Evolutionary conservation across 2,797 vertebrate genomes (phyloP).

Genomic region (Hypotaenidia philippensis): DNA sequence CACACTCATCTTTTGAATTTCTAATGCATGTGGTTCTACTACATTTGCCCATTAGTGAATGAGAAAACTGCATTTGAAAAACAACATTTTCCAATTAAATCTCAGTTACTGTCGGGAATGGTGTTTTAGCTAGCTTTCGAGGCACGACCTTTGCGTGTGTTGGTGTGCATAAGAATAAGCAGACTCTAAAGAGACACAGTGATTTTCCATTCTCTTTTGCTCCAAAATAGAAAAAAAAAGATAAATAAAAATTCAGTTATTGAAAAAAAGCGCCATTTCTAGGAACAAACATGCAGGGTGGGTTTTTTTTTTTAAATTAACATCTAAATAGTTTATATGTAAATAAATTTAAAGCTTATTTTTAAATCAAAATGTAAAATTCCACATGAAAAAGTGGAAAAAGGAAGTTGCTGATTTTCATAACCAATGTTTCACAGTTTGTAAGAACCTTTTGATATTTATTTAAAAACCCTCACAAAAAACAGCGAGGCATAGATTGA

Average conservation of each 20-base stretch:
- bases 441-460: background rate
- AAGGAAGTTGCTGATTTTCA: background rate
- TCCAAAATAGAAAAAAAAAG: background rate
- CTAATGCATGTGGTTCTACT: background rate
- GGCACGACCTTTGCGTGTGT: background rate
- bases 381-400: background rate
- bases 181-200: background rate
- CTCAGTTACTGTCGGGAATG: background rate
- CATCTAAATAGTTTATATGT: background rate
- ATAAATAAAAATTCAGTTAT: background rate
- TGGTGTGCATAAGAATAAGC: background rate
- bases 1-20: background rate
- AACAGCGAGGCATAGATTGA: fast-evolving
- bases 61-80: slow-evolving; percentile 11
- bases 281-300: background rate
- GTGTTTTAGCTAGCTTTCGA: background rate
- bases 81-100: background rate
- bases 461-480: background rate
- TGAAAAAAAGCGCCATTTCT: background rate
- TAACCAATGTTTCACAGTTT: background rate
- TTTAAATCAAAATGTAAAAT: background rate
- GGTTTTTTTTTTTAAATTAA: fast-evolving
- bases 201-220: background rate
- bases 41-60: slow-evolving; percentile 28
- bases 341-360: background rate